Conservation (phyloP, 2,113 vertebrate genomes). For the Myocastor coypus region DNA sequence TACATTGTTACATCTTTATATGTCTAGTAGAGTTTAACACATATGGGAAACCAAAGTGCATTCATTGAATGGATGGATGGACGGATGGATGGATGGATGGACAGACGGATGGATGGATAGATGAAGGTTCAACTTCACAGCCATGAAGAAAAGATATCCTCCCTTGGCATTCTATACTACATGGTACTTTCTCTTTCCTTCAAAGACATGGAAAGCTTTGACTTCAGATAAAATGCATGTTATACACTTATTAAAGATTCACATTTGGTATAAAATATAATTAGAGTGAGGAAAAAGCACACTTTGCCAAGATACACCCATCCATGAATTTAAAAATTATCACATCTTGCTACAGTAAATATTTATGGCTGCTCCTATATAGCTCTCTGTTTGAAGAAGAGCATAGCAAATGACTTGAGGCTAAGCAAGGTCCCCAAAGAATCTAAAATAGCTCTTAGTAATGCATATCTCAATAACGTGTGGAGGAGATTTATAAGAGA, state of each 20-base stretch:
- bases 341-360: background rate
- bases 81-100: background rate
- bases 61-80: background rate
- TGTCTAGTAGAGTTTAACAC: background rate
- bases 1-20: background rate
- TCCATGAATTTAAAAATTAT: background rate
- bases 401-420: background rate
- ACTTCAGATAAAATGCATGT: background rate
- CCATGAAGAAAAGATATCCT: conserved; percentile 20
- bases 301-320: background rate
- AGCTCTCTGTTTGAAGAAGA: background rate
- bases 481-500: background rate
- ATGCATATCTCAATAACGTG: background rate
- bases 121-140: background rate
- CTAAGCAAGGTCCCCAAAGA: background rate
- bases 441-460: conserved; percentile 37
- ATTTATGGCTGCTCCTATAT: background rate
- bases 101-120: background rate
- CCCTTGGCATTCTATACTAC: background rate
- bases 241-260: background rate
- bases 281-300: background rate
- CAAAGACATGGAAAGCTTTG: background rate
- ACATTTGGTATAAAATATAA: conserved; percentile 45
- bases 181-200: conserved; percentile 3
- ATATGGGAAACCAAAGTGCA: background rate